Percentiles rank a stretch among this genome's conserved stretches.
phyloP scores from a whole-genome alignment of 2,888 invertebrate genomes.

The Harpalus rufipes region DNA sequence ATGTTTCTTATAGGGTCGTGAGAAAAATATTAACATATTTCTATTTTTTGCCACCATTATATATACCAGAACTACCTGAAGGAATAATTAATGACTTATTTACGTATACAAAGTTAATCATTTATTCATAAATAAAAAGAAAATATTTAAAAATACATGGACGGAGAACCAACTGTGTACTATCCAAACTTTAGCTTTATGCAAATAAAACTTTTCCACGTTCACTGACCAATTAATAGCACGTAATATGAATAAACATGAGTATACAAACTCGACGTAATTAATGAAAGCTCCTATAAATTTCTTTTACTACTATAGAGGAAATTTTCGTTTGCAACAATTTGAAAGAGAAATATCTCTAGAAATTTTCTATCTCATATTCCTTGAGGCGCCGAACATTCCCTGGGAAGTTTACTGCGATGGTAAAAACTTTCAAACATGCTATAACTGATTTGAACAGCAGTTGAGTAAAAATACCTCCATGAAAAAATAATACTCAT shows the following conservation, averaged over 20 bases:
- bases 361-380: constrained; percentile 36
- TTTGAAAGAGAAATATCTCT: constrained; percentile 30
- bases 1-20: too few relatives aligned
- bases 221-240: background rate
- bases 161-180: background rate
- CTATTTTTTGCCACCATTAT: too few relatives aligned
- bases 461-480: constrained; percentile 15
- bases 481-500: constrained; percentile 38
- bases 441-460: constrained; percentile 39
- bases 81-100: too few relatives aligned
- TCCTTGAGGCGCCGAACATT: constrained; percentile 19
- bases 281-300: constrained; percentile 20
- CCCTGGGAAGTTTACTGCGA: constrained; percentile 9
- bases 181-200: background rate
- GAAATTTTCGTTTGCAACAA: constrained; percentile 24
- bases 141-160: background rate
- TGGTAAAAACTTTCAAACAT: constrained; percentile 29
- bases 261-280: constrained; percentile 10
- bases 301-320: constrained; percentile 34
- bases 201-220: background rate
- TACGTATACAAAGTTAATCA: background rate
- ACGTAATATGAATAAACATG: background rate
- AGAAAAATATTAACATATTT: too few relatives aligned
- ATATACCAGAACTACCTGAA: too few relatives aligned
- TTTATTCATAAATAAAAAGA: background rate